phyloP scores from a whole-genome alignment of 2,888 invertebrate genomes.

The Pogonocherus hispidulus region DNA sequence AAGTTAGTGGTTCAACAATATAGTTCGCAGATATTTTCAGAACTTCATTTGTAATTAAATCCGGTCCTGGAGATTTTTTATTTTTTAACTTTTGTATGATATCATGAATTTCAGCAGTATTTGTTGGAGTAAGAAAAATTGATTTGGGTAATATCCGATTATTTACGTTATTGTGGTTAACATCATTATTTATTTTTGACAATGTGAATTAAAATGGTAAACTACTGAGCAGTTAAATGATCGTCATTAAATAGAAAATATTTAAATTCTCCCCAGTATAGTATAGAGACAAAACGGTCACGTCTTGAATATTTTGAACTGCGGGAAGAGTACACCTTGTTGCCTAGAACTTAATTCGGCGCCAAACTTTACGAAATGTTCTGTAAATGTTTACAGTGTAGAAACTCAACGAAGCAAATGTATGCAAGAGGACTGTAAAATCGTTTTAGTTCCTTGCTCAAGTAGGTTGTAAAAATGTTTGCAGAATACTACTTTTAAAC shows the following conservation, averaged over 20 bases:
- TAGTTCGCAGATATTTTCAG: no score
- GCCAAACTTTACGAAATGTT: constrained; percentile 51
- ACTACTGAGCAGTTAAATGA: no score
- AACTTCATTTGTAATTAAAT: no score
- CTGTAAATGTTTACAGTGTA: constrained; percentile 52
- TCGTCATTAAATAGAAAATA: background rate
- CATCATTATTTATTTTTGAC: no score
- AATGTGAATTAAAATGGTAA: no score
- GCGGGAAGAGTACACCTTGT: constrained; percentile 12
- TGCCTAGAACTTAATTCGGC: constrained; percentile 44
- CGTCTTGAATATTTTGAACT: constrained; percentile 12
- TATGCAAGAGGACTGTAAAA: constrained; percentile 40
- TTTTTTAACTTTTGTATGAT: no score
- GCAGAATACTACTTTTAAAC: constrained; percentile 8
- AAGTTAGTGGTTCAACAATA: no score
- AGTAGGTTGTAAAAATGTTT: constrained; percentile 12
- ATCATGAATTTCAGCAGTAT: no score
- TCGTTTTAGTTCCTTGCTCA: constrained; percentile 2
- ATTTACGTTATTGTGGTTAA: no score
- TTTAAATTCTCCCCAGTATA: background rate
- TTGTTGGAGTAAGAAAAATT: no score
- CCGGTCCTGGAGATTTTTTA: no score
- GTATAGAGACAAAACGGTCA: background rate
- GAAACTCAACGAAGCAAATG: constrained; percentile 49
- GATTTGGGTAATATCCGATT: no score